Evolutionary conservation across 2,113 vertebrate species (phyloP), one percentile per base, ranked within the genome.

Genomic region (Oncorhynchus gorbuscha): DNA sequence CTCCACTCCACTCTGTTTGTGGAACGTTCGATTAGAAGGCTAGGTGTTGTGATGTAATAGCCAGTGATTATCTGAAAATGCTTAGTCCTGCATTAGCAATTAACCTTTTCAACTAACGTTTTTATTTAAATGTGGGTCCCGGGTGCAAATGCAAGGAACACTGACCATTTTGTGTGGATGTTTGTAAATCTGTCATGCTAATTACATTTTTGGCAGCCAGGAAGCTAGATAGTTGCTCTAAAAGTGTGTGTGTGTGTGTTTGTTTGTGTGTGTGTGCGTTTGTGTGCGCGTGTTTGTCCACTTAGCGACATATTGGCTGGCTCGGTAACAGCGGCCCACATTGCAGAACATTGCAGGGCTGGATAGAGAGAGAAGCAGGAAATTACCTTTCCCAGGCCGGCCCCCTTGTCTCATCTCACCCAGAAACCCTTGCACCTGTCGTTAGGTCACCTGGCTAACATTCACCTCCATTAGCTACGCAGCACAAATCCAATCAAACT

Each of bases 91-190:
- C 92, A 93, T 93, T 94, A 93, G 94, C 91, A 93, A 96, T 95
- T 96, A 96, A 91, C 89, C 93, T 93, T 94, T 95, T 95, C 86
- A 94, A 95, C 95, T 87, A 92, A 89, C 79, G 93, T 90, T 92
- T 93, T 93, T 93, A 93, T 94, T 94, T 94, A 94, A 95, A 94
- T 94, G 94, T 93, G 93, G 95, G 91, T 93, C 88, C 51, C 89
- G 88, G 68, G 64, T 84, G 86, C 88, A 94, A 95, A 95, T 94
- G 93, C 92, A 93, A 71, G 76, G 75, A 26, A 30, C 39, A 49
- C 61, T 65, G 73, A 26, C 70, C 14, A 45, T 39, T 71, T 22
- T 22, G 73, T 65, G 62, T 74, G 67, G 22, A 86, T 93, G 94
- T 94, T 88, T 92, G 75, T 86, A 93, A 95, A 94, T 94, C 93